Base-by-base conservation (phyloP, 1,140 invertebrate species). In the Colletes gigas region DNA sequence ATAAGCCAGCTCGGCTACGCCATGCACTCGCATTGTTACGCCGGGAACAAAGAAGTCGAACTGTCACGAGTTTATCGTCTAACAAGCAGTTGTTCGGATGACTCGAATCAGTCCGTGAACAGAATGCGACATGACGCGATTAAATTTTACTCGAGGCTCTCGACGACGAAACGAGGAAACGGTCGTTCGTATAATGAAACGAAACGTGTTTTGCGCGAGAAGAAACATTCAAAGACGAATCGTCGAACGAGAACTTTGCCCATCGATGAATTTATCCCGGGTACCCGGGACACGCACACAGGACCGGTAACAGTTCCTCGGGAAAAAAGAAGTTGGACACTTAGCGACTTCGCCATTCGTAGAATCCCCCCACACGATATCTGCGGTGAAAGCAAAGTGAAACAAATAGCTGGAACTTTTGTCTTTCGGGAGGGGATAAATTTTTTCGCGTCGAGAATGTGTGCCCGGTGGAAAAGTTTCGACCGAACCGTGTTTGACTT, bases 401-500 rank as follows among this genome's bases (percentile, higher is more conserved):
- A 88, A 88, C 81, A 88, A 87, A 88, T 81, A 87, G 74, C 78
- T 47, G 67, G 57, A 78, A 83, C 71, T 88, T 87, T 77, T 14
- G 57, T 19, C 10, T 3, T 19, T 3, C 57, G 57, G 69, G 17
- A 54, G 57, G 55, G 79, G 59, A 54, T 73, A 70, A 76, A 85
- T 44, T 85, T 87, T 78, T 52, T 84, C 72, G 60, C 50, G 3
- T 2, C 30, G 81, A 77, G 85, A 73, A 83, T 85, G 85, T 41
- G 14, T 14, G 10, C 70, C 80, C 85, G 87, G 80, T 79, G 66
- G 50, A 47, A 83, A 88, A 88, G 65, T 88, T 82, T 7, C 19
- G 60, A 39, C 62, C 52, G 81, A 89, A 89, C 85, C 87, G 84
- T 85, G 84, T 87, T 88, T 84, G 84, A 85, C 81, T 88, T 79